Conservation (phyloP, 2,888 invertebrate genomes). For the Sericinus montela region DNA sequence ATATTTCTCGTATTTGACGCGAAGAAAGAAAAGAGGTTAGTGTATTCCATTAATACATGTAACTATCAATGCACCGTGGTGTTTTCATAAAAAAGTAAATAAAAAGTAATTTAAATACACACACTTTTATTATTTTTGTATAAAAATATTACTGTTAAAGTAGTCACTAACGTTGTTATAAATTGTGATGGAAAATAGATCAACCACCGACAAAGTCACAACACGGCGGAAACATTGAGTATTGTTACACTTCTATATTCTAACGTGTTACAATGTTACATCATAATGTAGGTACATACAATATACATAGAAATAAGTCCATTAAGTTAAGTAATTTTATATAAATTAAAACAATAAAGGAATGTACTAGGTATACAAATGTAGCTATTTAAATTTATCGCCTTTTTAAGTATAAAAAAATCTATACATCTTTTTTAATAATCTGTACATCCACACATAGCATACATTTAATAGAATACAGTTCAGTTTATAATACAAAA, state of each 20-base stretch:
- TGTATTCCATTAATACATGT: too few species aligned
- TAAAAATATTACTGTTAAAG: slow-evolving; percentile 60
- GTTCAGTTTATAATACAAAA: slow-evolving; percentile 67
- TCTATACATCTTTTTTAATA: slow-evolving; percentile 38
- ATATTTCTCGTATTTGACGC: too few species aligned
- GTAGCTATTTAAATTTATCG: background rate
- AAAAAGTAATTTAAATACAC: slow-evolving; percentile 35
- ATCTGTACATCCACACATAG: slow-evolving; percentile 37
- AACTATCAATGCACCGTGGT: too few species aligned
- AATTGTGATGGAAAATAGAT: slow-evolving; percentile 63
- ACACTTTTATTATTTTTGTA: slow-evolving; percentile 66
- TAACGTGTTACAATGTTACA: background rate
- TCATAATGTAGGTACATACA: slow-evolving; percentile 15
- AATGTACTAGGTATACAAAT: slow-evolving; percentile 16
- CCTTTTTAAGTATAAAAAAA: slow-evolving; percentile 25
- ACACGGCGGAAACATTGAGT: slow-evolving; percentile 49
- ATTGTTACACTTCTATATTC: slow-evolving; percentile 31
- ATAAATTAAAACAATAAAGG: slow-evolving; percentile 18
- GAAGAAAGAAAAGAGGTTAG: too few species aligned
- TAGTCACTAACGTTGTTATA: slow-evolving; percentile 68
- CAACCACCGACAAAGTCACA: slow-evolving; percentile 38
- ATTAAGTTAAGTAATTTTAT: slow-evolving; percentile 12
- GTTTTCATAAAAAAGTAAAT: too few species aligned
- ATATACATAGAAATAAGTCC: slow-evolving; percentile 7
- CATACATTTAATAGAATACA: slow-evolving; percentile 40